These are phyloP conservation scores for Dilophus febrilis DNA, from an alignment of 2,888 invertebrate genomes.

Conservation along the genomic window DNA sequence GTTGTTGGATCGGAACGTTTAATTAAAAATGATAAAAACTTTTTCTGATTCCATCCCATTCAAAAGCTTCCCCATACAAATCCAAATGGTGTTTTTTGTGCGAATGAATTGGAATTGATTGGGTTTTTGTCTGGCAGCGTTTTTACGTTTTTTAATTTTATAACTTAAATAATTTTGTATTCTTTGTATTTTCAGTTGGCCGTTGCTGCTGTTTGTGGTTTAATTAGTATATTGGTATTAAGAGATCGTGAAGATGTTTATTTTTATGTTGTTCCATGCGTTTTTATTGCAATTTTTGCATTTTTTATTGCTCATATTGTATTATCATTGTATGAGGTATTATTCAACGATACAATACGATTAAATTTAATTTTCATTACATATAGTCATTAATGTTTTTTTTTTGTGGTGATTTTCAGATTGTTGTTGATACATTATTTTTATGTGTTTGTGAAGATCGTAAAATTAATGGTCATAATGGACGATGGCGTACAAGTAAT, in stretches of 20 bases:
- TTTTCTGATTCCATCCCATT: no score
- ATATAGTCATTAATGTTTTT: background rate
- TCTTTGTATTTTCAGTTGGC: slow-evolving; percentile 16
- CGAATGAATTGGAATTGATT: no score
- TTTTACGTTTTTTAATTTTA: no score
- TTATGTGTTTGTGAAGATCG: slow-evolving; percentile 88
- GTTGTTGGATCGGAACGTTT: no score
- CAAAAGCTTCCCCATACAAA: no score
- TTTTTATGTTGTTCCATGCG: slow-evolving; percentile 73
- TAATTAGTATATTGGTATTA: slow-evolving; percentile 58
- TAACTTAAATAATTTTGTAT: background rate
- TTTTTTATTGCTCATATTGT: slow-evolving; percentile 90
- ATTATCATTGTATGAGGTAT: slow-evolving; percentile 81
- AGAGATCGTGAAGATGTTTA: slow-evolving; percentile 54
- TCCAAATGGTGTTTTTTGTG: no score
- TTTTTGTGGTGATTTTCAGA: slow-evolving; percentile 36
- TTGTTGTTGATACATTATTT: slow-evolving; percentile 86
- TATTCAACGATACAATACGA: background rate
- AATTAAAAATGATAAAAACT: no score
- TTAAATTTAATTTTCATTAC: background rate
- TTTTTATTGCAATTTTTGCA: slow-evolving; percentile 67
- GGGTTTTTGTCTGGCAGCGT: no score
- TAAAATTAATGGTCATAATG: slow-evolving; percentile 60
- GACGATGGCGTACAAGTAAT: slow-evolving; percentile 41
- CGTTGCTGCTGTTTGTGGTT: slow-evolving; percentile 69